Conservation (phyloP, 2,888 invertebrate species). For the Parthenolecanium corni region DNA sequence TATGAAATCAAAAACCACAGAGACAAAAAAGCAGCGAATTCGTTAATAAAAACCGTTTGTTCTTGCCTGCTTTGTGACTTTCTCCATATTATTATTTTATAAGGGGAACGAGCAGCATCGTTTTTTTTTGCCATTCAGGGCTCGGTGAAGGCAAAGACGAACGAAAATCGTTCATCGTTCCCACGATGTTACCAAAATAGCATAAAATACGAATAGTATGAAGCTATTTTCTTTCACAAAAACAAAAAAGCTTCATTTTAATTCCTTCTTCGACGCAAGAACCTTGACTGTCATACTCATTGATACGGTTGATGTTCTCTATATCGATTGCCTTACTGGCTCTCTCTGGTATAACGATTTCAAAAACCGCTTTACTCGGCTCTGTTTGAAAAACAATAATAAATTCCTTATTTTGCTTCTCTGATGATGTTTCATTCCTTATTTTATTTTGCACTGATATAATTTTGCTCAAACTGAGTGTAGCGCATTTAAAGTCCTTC, state of each 20-base stretch:
- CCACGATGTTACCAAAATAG: too few species aligned
- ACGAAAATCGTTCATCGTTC: too few species aligned
- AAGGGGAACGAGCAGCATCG: too few species aligned
- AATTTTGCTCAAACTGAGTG: constrained; percentile 45
- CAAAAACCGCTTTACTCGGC: constrained; percentile 57
- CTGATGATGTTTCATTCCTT: constrained; percentile 37
- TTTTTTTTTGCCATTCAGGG: too few species aligned
- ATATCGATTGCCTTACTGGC: neutral
- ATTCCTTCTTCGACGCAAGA: constrained; percentile 43
- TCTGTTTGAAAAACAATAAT: constrained; percentile 55
- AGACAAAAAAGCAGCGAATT: too few species aligned
- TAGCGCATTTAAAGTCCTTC: constrained; percentile 41
- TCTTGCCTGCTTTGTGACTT: too few species aligned
- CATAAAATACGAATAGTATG: too few species aligned
- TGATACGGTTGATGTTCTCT: constrained; percentile 49
- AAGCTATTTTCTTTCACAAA: constrained; percentile 39
- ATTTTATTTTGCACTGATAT: constrained; percentile 43
- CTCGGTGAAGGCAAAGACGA: too few species aligned
- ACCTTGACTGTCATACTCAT: constrained; percentile 44
- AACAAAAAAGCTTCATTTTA: constrained; percentile 48
- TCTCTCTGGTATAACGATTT: constrained; percentile 46
- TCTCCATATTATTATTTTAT: too few species aligned
- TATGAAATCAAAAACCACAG: too few species aligned
- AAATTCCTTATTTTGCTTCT: constrained; percentile 44
- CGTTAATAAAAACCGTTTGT: too few species aligned